Conservation (phyloP, 2,797 vertebrate genomes). For the Nyctibius grandis region DNA sequence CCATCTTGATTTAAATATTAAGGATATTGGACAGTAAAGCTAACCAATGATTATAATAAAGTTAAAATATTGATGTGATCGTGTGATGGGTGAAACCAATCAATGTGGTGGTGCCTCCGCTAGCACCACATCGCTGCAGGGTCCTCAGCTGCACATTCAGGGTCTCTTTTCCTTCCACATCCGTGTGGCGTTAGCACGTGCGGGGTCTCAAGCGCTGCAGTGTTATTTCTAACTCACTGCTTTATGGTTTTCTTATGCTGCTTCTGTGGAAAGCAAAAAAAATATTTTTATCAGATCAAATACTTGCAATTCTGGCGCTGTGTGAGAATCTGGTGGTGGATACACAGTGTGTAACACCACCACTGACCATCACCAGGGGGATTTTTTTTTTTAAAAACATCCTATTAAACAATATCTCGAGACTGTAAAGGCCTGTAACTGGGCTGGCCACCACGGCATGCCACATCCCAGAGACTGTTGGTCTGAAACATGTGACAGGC, state of each 20-base stretch:
- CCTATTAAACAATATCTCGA: not conserved
- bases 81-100: too few species aligned
- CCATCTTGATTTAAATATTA: too few species aligned
- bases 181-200: accelerated
- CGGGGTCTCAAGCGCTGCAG: not conserved
- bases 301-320: not conserved
- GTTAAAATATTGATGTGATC: too few species aligned
- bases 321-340: not conserved
- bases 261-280: not conserved
- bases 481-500: not conserved
- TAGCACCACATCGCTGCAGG: accelerated
- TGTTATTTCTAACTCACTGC: not conserved
- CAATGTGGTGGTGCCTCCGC: not conserved
- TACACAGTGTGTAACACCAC: not conserved
- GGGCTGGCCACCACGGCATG: not conserved
- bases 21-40: too few species aligned
- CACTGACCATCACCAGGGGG: not conserved
- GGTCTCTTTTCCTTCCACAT: not conserved
- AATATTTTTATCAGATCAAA: not conserved
- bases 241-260: not conserved
- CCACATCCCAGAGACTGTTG: not conserved
- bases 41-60: too few species aligned
- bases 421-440: not conserved
- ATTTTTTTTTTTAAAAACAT: not conserved
- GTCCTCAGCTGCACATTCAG: not conserved